Evolutionary conservation across 2,113 vertebrate species (phyloP).

Genomic region (Gymnobelideus leadbeateri): DNA sequence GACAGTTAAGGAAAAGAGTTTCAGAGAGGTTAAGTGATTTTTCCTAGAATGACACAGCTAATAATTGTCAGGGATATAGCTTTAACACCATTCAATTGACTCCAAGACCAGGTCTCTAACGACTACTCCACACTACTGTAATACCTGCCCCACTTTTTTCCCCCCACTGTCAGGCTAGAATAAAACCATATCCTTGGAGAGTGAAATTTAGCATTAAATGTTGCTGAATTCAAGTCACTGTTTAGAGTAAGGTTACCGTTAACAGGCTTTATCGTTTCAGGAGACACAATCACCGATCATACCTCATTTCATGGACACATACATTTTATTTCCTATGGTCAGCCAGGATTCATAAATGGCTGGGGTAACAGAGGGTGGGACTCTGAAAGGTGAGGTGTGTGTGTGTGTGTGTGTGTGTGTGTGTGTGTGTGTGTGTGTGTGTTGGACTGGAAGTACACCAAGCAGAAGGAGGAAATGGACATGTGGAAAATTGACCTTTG

Average conservation of each 20-base stretch:
- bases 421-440: neutral
- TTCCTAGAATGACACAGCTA: neutral
- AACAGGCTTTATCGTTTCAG: neutral
- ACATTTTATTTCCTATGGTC: neutral
- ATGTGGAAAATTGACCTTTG: neutral
- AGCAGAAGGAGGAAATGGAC: neutral
- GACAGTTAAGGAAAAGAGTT: neutral
- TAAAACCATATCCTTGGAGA: neutral
- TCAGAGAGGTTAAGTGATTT: neutral
- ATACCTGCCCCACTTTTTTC: neutral
- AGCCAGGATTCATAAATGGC: neutral
- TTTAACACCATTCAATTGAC: neutral
- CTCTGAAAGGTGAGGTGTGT: neutral
- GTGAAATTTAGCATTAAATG: neutral
- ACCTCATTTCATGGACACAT: neutral
- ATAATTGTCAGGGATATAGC: neutral
- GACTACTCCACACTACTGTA: neutral
- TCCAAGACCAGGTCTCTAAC: neutral
- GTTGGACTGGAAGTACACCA: neutral
- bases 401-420: neutral
- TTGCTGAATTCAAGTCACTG: neutral
- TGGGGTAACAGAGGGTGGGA: neutral
- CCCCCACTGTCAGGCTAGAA: neutral
- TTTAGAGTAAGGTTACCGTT: neutral
- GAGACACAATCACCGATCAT: neutral